Percentiles rank a stretch among this genome's conserved stretches.
Conservation (phyloP, 2,888 invertebrate species). For the Laothoe populi region DNA sequence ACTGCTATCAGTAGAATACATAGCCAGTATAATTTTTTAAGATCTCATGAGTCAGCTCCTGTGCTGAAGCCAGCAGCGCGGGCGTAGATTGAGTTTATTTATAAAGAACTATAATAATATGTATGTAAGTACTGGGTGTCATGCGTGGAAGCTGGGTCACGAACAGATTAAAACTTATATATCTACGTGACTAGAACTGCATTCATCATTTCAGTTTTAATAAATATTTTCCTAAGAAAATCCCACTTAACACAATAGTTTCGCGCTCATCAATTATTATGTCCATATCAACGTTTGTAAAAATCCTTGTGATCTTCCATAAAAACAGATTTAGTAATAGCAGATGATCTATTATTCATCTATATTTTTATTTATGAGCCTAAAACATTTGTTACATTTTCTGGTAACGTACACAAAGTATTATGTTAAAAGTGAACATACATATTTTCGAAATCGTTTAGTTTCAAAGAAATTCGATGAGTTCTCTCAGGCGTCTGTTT, state of each 20-base stretch:
- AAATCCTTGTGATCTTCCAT: not conserved
- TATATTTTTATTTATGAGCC: too few species aligned
- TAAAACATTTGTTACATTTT: too few species aligned
- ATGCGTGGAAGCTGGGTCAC: constrained; percentile 21
- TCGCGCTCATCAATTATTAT: too few species aligned
- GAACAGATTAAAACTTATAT: not conserved
- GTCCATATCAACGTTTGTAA: not conserved
- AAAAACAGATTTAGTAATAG: not conserved
- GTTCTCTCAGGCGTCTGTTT: constrained; percentile 52
- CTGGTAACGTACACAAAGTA: not conserved
- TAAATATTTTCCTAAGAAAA: not conserved
- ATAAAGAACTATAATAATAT: constrained; percentile 35
- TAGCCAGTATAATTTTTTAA: constrained; percentile 27
- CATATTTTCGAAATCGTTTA: not conserved
- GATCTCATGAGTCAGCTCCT: constrained; percentile 45
- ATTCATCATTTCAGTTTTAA: too few species aligned
- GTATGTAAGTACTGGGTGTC: constrained; percentile 17
- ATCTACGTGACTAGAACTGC: not conserved
- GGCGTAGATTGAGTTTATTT: constrained; percentile 41
- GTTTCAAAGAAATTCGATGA: not conserved
- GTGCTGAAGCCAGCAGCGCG: constrained; percentile 37
- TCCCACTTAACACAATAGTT: not conserved
- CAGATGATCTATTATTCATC: too few species aligned
- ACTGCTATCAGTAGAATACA: constrained; percentile 19
- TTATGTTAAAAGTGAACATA: not conserved